phyloP scores from a whole-genome alignment of 30 jellyfish, hydroid and myxozoan genomes.

The Turritopsis rubra region DNA sequence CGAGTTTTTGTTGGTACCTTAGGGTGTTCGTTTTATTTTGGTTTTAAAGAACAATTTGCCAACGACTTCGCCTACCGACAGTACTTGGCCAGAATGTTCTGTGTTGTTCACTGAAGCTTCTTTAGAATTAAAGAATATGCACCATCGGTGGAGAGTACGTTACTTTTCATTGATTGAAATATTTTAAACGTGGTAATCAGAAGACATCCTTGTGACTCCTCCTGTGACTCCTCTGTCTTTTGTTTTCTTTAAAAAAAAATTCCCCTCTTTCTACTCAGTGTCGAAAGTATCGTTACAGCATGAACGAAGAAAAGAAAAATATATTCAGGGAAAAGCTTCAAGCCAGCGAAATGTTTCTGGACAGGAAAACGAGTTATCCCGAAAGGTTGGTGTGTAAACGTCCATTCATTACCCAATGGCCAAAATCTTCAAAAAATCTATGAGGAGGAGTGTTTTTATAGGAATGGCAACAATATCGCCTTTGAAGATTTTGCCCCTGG shows the following conservation, averaged over 20 bases:
- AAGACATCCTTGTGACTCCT: not conserved
- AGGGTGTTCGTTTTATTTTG: conserved; percentile 86
- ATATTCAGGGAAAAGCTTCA: conserved; percentile 56
- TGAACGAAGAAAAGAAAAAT: conserved; percentile 37
- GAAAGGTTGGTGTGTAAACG: conserved; percentile 51
- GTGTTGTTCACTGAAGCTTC: conserved; percentile 67
- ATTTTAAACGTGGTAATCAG: too few relatives aligned
- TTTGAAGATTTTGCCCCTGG: not conserved
- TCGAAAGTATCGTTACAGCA: conserved; percentile 48
- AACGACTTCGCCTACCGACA: conserved; percentile 75
- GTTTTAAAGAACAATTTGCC: conserved; percentile 68
- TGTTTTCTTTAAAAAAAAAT: too few relatives aligned
- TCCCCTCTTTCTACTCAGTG: conserved; percentile 29
- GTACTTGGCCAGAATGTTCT: conserved; percentile 61
- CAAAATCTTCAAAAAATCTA: not conserved
- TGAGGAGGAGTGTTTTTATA: not conserved
- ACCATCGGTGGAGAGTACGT: conserved; percentile 95
- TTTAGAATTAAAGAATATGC: conserved; percentile 40
- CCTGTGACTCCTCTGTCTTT: not conserved
- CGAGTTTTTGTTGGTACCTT: not conserved
- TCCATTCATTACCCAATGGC: not conserved
- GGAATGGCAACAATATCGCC: too few relatives aligned
- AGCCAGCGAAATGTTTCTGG: conserved; percentile 77
- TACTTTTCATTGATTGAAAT: not conserved
- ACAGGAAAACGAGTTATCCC: conserved; percentile 59